Evolutionary conservation across 2,888 invertebrate species (phyloP).

Genomic region (Micropterix aruncella): DNA sequence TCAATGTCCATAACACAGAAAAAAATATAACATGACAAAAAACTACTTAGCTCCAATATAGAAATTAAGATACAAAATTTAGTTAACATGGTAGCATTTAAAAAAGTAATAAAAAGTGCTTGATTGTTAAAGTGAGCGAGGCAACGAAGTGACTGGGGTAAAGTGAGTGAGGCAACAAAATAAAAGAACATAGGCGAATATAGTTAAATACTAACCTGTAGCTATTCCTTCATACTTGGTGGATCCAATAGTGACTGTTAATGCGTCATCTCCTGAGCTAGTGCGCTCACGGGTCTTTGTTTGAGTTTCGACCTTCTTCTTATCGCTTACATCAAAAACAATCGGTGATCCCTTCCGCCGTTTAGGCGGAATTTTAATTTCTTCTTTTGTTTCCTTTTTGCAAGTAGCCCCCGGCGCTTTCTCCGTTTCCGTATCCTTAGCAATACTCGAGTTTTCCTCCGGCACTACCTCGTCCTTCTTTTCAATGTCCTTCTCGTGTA

Average conservation of each 20-base stretch:
- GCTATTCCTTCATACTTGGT: constrained; percentile 46
- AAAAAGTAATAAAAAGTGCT: too few relatives aligned
- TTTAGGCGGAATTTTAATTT: constrained; percentile 17
- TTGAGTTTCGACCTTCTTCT: constrained; percentile 16
- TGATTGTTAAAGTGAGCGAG: too few relatives aligned
- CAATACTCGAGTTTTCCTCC: constrained; percentile 1
- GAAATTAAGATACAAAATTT: too few relatives aligned
- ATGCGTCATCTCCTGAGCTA: constrained; percentile 19
- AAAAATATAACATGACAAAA: too few relatives aligned
- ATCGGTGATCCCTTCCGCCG: constrained; percentile 41
- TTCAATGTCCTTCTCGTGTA: constrained; percentile 8
- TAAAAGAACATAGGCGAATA: too few relatives aligned
- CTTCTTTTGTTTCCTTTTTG: constrained; percentile 15
- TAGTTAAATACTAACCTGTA: constrained; percentile 34
- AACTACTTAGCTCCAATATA: too few relatives aligned
- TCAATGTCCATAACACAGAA: too few relatives aligned
- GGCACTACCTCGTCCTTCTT: constrained; percentile 6
- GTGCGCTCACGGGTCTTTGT: constrained; percentile 15
- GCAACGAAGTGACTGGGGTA: too few relatives aligned
- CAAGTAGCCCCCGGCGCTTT: constrained; percentile 15
- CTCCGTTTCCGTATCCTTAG: constrained; percentile 7
- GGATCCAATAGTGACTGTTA: constrained; percentile 11
- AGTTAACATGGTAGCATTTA: too few relatives aligned
- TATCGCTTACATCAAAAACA: constrained; percentile 32
- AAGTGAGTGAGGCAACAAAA: too few relatives aligned